A percentile compares a stretch with the other conserved stretches of the same genome.
phyloP scores from a whole-genome alignment of 1,140 invertebrate genomes.

The Listronotus oregonensis region DNA sequence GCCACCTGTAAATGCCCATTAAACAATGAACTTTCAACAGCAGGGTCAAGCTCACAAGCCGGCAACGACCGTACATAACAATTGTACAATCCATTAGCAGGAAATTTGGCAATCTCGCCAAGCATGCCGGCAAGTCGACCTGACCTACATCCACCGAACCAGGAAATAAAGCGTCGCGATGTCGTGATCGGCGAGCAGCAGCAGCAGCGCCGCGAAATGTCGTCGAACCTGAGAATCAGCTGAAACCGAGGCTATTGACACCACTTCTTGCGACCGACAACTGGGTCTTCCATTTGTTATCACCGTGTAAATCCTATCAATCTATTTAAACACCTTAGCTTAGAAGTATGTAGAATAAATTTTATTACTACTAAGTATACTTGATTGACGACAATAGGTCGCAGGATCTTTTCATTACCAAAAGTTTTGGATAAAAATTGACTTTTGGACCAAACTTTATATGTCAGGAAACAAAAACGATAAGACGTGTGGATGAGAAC shows the following conservation, averaged over 20 bases:
- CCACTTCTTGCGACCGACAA: slow-evolving; percentile 39
- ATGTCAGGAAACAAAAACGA: too few species aligned
- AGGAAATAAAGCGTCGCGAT: slow-evolving; percentile 53
- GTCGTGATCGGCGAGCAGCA: slow-evolving; percentile 39
- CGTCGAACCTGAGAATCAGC: slow-evolving; percentile 53
- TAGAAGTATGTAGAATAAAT: too few species aligned
- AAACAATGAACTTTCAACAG: neutral
- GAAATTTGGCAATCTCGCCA: slow-evolving; percentile 36
- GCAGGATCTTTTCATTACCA: too few species aligned
- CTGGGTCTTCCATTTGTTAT: slow-evolving; percentile 39
- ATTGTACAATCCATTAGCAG: slow-evolving; percentile 17
- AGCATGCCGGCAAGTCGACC: slow-evolving; percentile 42
- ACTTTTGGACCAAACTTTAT: too few species aligned
- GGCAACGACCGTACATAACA: slow-evolving; percentile 1
- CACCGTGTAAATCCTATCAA: too few species aligned
- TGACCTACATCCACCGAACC: slow-evolving; percentile 54
- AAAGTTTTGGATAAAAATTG: too few species aligned
- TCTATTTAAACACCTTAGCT: too few species aligned
- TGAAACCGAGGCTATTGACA: slow-evolving; percentile 53
- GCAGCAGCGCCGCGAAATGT: slow-evolving; percentile 40
- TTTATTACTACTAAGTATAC: too few species aligned
- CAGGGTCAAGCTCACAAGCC: slow-evolving; percentile 21
- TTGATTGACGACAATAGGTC: too few species aligned
- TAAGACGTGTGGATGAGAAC: too few species aligned
- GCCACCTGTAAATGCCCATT: too few species aligned